Evolutionary conservation across 2,888 invertebrate species (phyloP), one percentile per base, ranked within the genome.

Genomic region (Cremastinae sp.): DNA sequence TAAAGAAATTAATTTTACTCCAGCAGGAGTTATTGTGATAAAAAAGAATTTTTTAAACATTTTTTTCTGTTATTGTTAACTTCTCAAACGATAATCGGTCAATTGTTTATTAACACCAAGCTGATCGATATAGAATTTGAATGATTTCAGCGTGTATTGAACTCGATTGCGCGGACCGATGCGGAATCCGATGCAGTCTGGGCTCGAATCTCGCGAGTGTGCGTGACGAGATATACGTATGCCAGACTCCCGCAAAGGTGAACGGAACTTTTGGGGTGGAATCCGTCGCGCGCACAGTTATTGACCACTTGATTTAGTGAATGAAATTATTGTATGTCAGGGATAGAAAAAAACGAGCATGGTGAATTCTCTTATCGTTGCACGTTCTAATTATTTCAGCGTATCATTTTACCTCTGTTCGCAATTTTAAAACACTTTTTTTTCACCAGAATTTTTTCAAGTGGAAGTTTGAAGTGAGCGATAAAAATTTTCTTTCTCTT

Each of bases 81-180:
- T n/a, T n/a, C n/a, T n/a, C n/a, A n/a, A n/a, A n/a, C n/a, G 39
- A n/a, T 12, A 43, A 12, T 2, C 28, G 14, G 65, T 28, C 53
- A 65, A 53, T 12, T 53, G 43, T 14, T n/a, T 7, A 16, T 16
- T 14, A 14, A 14, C 12, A 1, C 45, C 1, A 7, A n/a, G 12
- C 51, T 65, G 22, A 16, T 18, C 53, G n/a, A 65, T 65, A 55
- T n/a, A n/a, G n/a, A n/a, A 45, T 43, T 55, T 22, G 20, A 56
- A 49, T 18, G 45, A 66, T 41, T 61, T 39, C 55, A 37, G 49
- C 9, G 39, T 47, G 14, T 18, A 20, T 55, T 56, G 28, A 28
- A 28, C 47, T 61, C 58, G 55, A 45, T 61, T 66, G 20, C 66
- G 74, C 76, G 64, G 68, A n/a, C 68, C 72, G 58, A 64, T 76